Conservation (phyloP, 2,113 vertebrate genomes). For the Acrocephalus arundinaceus region DNA sequence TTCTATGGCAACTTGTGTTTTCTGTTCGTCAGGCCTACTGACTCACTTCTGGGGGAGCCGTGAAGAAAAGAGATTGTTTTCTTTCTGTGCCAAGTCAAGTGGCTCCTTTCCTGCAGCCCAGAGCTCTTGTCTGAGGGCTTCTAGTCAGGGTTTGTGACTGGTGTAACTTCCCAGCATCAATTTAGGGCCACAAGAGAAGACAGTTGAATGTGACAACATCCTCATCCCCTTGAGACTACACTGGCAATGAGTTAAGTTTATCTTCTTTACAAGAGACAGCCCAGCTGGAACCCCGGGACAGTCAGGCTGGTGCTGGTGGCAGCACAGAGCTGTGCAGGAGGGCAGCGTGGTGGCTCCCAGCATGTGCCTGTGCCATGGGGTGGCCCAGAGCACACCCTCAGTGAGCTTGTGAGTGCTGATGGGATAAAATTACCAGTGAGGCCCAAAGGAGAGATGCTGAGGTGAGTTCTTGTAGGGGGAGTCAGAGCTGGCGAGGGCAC, state of each 20-base stretch:
- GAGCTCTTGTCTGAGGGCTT: neutral
- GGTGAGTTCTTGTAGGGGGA: neutral
- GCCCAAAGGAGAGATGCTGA: neutral
- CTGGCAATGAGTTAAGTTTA: neutral
- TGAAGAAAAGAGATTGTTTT: slow-evolving; percentile 26
- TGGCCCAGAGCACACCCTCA: rapidly evolving
- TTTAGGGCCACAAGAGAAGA: neutral
- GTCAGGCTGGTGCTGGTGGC: neutral
- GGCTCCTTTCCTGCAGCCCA: slow-evolving; percentile 10
- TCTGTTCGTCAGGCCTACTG: slow-evolving; percentile 63
- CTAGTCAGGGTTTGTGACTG: neutral
- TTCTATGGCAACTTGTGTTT: slow-evolving; percentile 79
- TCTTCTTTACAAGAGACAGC: neutral
- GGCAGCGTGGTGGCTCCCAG: neutral
- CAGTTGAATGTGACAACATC: neutral
- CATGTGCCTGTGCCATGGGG: rapidly evolving
- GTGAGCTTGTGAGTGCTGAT: rapidly evolving
- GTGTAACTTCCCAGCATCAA: neutral
- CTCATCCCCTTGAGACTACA: neutral
- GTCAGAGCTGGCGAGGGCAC: rapidly evolving
- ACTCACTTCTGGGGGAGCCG: slow-evolving; percentile 63
- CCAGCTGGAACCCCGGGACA: neutral
- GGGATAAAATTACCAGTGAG: neutral
- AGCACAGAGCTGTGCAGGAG: neutral
- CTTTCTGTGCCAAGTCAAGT: slow-evolving; percentile 50